A percentile compares a stretch with the other conserved stretches of the same genome.
These are phyloP conservation scores for Chaetodon trifascialis DNA, from an alignment of 2,113 vertebrate genomes.

Conservation along the genomic window DNA sequence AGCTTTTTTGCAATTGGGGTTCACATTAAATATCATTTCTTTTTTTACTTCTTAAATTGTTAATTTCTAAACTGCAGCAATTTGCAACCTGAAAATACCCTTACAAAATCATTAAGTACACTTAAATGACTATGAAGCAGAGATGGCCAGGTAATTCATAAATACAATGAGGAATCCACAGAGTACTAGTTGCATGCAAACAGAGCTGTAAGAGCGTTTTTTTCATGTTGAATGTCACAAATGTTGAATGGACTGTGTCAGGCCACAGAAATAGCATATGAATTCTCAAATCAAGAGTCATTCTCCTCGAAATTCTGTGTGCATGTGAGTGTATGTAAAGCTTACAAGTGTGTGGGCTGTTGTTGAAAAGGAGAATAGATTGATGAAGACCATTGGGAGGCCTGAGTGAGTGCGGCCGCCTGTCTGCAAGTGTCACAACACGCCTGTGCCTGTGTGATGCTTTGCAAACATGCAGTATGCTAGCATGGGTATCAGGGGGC, in stretches of 20 bases:
- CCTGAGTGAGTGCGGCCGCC: constrained; percentile 53
- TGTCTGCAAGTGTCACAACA: constrained; percentile 66
- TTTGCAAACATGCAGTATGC: constrained; percentile 23
- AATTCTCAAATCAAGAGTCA: constrained; percentile 43
- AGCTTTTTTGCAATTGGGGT: too few species aligned
- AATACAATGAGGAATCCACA: background rate
- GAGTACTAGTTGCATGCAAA: background rate
- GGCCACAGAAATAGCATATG: constrained; percentile 51
- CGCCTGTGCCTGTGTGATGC: constrained; percentile 43
- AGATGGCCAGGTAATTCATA: background rate
- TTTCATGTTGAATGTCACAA: constrained; percentile 45
- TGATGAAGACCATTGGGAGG: constrained; percentile 70
- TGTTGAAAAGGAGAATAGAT: constrained; percentile 70
- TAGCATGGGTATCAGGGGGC: constrained; percentile 26
- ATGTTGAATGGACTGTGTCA: constrained; percentile 12
- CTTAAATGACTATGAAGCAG: background rate
- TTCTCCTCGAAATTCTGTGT: constrained; percentile 47
- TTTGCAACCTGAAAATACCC: background rate
- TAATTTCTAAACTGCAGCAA: background rate
- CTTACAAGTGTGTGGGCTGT: constrained; percentile 36
- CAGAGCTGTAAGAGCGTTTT: constrained; percentile 39
- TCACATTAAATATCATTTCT: background rate
- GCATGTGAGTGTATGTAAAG: constrained; percentile 24
- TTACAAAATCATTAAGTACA: background rate
- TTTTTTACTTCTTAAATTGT: background rate